Percentiles rank a stretch among this genome's conserved stretches.
Conservation (phyloP, 2,797 vertebrate species). For the Crax fasciolata region DNA sequence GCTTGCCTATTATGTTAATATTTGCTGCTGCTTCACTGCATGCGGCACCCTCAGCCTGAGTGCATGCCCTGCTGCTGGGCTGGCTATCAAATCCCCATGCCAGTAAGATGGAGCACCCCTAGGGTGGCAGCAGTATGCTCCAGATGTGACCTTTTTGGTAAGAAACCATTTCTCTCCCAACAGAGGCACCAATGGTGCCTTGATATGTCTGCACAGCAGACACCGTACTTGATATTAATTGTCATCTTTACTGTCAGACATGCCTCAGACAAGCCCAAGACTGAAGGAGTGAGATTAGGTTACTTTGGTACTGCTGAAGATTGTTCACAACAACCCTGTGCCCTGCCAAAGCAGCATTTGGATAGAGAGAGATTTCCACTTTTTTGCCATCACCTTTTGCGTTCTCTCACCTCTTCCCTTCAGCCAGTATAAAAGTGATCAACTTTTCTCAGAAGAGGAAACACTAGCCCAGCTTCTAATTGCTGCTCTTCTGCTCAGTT, state of each 20-base stretch:
- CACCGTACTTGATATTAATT: neutral
- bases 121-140: neutral
- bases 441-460: slow-evolving; percentile 3
- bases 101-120: neutral
- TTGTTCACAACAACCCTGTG: rapidly evolving
- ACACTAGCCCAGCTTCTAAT: neutral
- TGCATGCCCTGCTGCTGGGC: neutral
- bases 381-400: neutral
- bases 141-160: neutral
- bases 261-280: neutral
- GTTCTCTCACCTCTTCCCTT: neutral
- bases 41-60: neutral
- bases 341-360: neutral
- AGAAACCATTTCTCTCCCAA: neutral
- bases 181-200: neutral
- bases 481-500: neutral
- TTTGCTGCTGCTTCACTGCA: neutral
- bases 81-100: neutral
- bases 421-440: neutral
- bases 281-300: neutral
- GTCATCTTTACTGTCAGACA: neutral
- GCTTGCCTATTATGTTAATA: neutral
- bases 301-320: neutral
- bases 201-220: neutral
- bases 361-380: neutral